These are phyloP conservation scores for Drosophila gaucha DNA, from an alignment of 2,888 invertebrate genomes.

Conservation along the genomic window DNA sequence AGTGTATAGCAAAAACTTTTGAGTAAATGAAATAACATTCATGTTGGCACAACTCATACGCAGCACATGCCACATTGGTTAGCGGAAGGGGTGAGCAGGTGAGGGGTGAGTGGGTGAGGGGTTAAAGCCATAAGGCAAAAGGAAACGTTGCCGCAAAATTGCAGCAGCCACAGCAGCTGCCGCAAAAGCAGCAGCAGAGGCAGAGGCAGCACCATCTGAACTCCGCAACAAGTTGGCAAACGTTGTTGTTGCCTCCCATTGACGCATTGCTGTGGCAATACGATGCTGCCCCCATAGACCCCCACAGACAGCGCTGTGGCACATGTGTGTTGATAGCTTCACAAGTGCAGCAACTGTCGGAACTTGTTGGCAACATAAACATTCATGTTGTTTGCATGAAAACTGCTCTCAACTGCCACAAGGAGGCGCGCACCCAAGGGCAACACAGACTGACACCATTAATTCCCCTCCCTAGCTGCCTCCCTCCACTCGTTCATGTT, in stretches of 20 bases:
- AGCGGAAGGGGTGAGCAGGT: neutral
- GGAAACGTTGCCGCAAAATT: conserved; percentile 33
- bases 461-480: too few relatives aligned
- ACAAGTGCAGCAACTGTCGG: conserved; percentile 12
- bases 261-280: conserved; percentile 47
- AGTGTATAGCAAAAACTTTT: conserved; percentile 22
- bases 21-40: conserved; percentile 52
- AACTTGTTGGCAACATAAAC: conserved; percentile 19
- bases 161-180: conserved; percentile 20
- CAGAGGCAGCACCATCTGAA: neutral
- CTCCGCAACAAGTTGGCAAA: conserved; percentile 51
- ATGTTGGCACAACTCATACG: conserved; percentile 23
- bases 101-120: neutral
- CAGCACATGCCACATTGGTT: conserved; percentile 13
- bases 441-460: conserved; percentile 45
- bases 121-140: conserved; percentile 22
- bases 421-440: conserved; percentile 25
- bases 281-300: conserved; percentile 17
- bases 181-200: neutral
- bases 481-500: too few relatives aligned
- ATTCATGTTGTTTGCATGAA: conserved; percentile 47
- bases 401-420: conserved; percentile 40
- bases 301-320: conserved; percentile 1
- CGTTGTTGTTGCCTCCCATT: neutral
- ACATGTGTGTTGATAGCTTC: conserved; percentile 37